Evolutionary conservation across 2,113 vertebrate genomes (phyloP).

Genomic region (Acrocephalus arundinaceus): DNA sequence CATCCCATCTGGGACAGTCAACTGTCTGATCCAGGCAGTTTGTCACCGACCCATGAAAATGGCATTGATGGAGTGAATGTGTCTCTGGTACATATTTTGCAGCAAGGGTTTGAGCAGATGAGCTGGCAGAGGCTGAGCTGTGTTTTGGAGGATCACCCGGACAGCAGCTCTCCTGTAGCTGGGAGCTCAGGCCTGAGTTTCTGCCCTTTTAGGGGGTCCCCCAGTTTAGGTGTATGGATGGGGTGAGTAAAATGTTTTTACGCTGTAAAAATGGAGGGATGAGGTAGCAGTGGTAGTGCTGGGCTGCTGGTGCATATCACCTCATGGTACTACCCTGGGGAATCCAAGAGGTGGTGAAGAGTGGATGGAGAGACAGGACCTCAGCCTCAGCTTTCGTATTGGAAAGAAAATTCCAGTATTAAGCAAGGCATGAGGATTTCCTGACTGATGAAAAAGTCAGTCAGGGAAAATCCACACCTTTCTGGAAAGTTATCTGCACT

Average conservation of each 20-base stretch:
- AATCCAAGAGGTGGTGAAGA: not conserved
- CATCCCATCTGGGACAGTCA: not conserved
- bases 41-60: not conserved
- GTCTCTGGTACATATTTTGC: not conserved
- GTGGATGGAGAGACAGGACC: not conserved
- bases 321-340: no score
- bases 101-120: not conserved
- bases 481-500: not conserved
- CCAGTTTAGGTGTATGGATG: accelerated
- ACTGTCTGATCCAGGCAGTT: not conserved
- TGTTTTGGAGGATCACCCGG: not conserved
- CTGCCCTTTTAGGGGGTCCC: not conserved
- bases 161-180: not conserved
- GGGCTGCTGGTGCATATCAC: not conserved
- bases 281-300: not conserved
- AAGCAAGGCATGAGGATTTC: not conserved
- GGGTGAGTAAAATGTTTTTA: not conserved
- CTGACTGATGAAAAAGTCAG: not conserved
- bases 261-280: not conserved
- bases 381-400: not conserved
- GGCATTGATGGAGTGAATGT: not conserved
- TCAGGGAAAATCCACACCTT: not conserved
- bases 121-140: not conserved
- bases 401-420: not conserved
- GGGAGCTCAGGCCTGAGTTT: not conserved